Conservation (phyloP, 2,113 vertebrate species). For the Gavialis gangeticus region DNA sequence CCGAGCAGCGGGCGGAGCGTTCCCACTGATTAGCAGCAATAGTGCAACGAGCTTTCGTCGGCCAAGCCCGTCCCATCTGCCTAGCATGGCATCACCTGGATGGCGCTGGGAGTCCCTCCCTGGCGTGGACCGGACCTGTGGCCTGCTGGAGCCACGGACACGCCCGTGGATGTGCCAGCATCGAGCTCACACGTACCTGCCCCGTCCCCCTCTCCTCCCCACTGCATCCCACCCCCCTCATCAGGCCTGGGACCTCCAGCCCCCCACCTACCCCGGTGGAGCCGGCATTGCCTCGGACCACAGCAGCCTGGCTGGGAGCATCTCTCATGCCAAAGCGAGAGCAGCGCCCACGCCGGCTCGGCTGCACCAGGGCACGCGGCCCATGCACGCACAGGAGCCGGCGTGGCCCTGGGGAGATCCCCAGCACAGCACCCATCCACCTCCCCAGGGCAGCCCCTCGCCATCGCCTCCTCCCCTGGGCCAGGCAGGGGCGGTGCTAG, state of each 20-base stretch:
- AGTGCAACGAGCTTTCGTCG: conserved; percentile 91
- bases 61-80: conserved; percentile 97
- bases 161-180: not conserved
- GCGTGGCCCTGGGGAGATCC: not conserved
- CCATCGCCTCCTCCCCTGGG: accelerated
- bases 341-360: too few relatives aligned
- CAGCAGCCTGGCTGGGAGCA: too few relatives aligned
- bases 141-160: not conserved
- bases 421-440: not conserved
- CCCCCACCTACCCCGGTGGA: too few relatives aligned
- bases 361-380: too few relatives aligned
- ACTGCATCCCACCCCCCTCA: too few relatives aligned
- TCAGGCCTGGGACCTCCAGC: too few relatives aligned
- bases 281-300: too few relatives aligned
- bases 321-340: too few relatives aligned
- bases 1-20: conserved; percentile 89
- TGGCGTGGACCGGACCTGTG: accelerated
- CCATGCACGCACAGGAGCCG: not conserved
- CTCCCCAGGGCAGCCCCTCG: too few relatives aligned
- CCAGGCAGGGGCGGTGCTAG: too few relatives aligned
- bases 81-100: conserved; percentile 94
- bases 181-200: not conserved
- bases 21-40: conserved; percentile 94
- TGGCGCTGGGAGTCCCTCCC: conserved; percentile 86
- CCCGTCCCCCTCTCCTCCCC: accelerated